Percentiles rank a stretch among this genome's conserved stretches.
Conservation (phyloP, 2,888 invertebrate genomes). For the Caenorhabditis becei region DNA sequence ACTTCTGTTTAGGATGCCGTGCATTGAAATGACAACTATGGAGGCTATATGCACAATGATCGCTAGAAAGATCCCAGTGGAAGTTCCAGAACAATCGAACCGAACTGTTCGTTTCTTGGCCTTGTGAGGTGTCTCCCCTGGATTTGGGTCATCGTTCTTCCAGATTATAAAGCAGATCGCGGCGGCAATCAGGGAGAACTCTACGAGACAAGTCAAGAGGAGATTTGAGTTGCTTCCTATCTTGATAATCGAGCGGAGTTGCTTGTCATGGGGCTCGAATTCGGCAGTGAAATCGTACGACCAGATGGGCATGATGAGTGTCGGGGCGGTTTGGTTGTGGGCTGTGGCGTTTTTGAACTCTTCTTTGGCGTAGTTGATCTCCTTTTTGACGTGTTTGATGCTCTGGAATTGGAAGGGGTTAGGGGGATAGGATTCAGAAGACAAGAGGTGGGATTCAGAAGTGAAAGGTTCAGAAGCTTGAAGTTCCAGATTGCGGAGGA, state of each 20-base stretch:
- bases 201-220: constrained; percentile 78
- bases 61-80: constrained; percentile 77
- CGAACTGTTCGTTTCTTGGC: constrained; percentile 67
- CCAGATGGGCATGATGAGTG: constrained; percentile 14
- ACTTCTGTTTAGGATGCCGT: constrained; percentile 70
- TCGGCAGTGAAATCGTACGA: constrained; percentile 45
- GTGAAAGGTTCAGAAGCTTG: too few relatives aligned
- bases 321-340: constrained; percentile 1
- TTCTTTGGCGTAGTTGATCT: constrained; percentile 28
- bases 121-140: constrained; percentile 63
- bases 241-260: constrained; percentile 61
- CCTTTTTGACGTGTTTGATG: constrained; percentile 43
- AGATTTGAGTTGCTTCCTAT: constrained; percentile 79
- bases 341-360: not conserved
- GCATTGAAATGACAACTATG: constrained; percentile 78
- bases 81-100: constrained; percentile 75
- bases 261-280: constrained; percentile 44
- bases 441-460: too few relatives aligned
- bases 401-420: constrained; percentile 5
- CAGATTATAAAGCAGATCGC: constrained; percentile 80
- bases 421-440: not conserved
- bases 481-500: too few relatives aligned
- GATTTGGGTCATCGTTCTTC: constrained; percentile 66
- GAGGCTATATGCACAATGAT: constrained; percentile 75
- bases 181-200: constrained; percentile 79